Conservation (phyloP, 2,888 invertebrate species). For the Volucella zonaria region DNA sequence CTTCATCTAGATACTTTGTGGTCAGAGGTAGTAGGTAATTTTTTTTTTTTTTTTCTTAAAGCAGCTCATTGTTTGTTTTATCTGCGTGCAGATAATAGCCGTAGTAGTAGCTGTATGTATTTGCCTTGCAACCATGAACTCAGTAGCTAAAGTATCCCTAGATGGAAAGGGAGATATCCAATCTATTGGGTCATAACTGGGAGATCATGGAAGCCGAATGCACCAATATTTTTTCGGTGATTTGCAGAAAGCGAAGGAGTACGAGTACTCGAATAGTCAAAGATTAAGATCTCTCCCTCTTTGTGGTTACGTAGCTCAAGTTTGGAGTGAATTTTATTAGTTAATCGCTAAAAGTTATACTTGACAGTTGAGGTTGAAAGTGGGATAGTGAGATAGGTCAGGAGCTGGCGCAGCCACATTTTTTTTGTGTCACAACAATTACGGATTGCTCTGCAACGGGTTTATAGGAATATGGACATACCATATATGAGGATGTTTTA, state of each 20-base stretch:
- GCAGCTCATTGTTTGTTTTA: conserved; percentile 70
- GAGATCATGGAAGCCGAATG: conserved; percentile 36
- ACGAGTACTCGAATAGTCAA: conserved; percentile 10
- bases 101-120: neutral
- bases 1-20: conserved; percentile 31
- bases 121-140: conserved; percentile 59
- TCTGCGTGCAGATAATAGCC: conserved; percentile 65
- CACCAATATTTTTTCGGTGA: conserved; percentile 67
- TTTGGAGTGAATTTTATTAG: conserved; percentile 52
- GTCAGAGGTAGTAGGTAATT: conserved; percentile 40
- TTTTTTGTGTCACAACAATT: no score
- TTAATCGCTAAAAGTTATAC: conserved; percentile 58
- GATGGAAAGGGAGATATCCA: conserved; percentile 59
- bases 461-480: no score
- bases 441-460: no score
- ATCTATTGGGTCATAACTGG: conserved; percentile 49
- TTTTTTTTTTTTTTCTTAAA: conserved; percentile 40
- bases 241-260: conserved; percentile 46
- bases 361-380: conserved; percentile 3
- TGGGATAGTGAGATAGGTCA: no score
- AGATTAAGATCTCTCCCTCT: conserved; percentile 64
- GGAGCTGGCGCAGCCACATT: no score
- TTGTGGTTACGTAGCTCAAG: neutral
- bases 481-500: no score
- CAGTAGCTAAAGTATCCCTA: conserved; percentile 59